A percentile compares a stretch with the other conserved stretches of the same genome.
These are phyloP conservation scores for Panthera tigris DNA, from an alignment of 2,113 vertebrate species.

Conservation along the genomic window DNA sequence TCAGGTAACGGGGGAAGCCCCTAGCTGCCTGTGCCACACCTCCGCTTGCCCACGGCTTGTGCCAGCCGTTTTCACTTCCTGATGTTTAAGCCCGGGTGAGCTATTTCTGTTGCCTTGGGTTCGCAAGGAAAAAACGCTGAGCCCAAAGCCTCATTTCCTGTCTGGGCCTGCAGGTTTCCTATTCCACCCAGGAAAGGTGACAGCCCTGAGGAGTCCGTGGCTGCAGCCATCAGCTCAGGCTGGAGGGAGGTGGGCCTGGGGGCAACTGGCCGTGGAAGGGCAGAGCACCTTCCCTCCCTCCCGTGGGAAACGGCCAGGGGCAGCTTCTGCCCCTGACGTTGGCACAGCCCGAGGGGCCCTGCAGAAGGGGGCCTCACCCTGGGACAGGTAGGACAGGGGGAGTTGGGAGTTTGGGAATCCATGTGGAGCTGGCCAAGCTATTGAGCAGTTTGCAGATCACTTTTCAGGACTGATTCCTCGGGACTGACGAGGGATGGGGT, in stretches of 20 bases:
- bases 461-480: not conserved
- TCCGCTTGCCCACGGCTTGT: not conserved
- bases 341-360: not conserved
- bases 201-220: not conserved
- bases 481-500: not conserved
- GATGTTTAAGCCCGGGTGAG: not conserved
- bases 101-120: slow-evolving; percentile 13
- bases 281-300: too few species aligned
- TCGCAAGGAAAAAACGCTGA: not conserved
- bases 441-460: not conserved
- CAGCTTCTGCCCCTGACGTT: not conserved
- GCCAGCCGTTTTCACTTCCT: not conserved
- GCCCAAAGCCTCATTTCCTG: not conserved
- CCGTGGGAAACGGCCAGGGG: not conserved
- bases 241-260: not conserved
- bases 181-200: not conserved
- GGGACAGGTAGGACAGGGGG: not conserved
- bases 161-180: not conserved
- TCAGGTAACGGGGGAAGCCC: slow-evolving; percentile 81
- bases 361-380: not conserved
- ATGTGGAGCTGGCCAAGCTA: rapidly evolving
- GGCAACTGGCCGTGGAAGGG: not conserved
- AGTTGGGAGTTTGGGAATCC: not conserved
- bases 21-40: not conserved
- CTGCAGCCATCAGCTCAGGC: not conserved